Evolutionary conservation across 1,140 invertebrate genomes (phyloP), one percentile per base, ranked within the genome.

Genomic region (Cepaea nemoralis): DNA sequence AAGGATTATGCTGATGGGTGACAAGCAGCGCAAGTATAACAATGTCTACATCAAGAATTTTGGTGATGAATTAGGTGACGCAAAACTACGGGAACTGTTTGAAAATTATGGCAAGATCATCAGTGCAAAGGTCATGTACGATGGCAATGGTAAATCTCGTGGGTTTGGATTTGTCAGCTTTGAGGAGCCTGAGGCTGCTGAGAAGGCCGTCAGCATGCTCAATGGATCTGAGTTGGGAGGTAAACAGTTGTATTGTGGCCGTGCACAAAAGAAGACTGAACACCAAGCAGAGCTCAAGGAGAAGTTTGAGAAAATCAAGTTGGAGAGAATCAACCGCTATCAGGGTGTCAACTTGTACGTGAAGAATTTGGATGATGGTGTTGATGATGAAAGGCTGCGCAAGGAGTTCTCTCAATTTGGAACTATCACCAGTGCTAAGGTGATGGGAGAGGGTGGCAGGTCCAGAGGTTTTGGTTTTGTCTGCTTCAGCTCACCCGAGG

Each of bases 381-480:
- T 99, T 90, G 97, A 99, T 92, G 98, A 99, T 92, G 97, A 99
- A 89, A 94, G 95, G 83, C 93, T 99, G n/a, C 94, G 97, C 35
- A 97, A 97, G 88, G 97, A 98, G 92, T 99, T 99, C 91, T 94
- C 95, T 81, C 94, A 94, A 74, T 99, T 97, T 91, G 98, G 98
- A 73, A 98, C 96, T 42, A 99, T 99, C 82, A 99, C 98, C 33
- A 98, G 97, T 82, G 98, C 98, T 12, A 99, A 99, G 94, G 99
- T 90, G 40, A 92, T 92, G 91, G 88, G 83, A 69, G 91, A 92
- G 74, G 77, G 80, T 33, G 93, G 92, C 10, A 90, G 93, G 81
- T 93, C 93, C 39, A 99, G 99, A 93, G 99, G 99, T 55, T 99
- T 99, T 92, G 99, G 99, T 27, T 99, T 99, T 91, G 99, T 99